phyloP scores from a whole-genome alignment of 2,888 invertebrate genomes.

The Harmothoe impar region DNA sequence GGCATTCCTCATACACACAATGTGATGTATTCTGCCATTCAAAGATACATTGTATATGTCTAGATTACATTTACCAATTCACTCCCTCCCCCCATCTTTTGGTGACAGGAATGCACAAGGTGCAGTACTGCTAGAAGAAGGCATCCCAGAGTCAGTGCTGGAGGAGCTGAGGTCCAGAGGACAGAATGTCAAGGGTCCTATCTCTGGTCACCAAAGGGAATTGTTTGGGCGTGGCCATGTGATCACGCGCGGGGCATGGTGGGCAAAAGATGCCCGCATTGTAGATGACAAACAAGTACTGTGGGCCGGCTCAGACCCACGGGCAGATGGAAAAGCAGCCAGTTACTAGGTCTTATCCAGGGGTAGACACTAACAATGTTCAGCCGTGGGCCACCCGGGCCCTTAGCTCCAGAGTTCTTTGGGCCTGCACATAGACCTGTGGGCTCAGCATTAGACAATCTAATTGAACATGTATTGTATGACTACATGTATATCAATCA shows the following conservation, averaged over 20 bases:
- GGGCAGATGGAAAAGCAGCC: constrained; percentile 78
- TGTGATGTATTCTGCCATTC: too few species aligned
- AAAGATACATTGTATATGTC: too few species aligned
- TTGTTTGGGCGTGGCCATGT: constrained; percentile 81
- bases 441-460: too few species aligned
- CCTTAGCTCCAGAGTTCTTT: too few species aligned
- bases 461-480: too few species aligned
- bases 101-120: constrained; percentile 56
- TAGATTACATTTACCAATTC: too few species aligned
- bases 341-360: constrained; percentile 72
- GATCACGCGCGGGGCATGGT: constrained; percentile 76
- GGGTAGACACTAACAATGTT: too few species aligned
- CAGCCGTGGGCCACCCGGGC: too few species aligned
- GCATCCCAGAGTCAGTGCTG: constrained; percentile 73
- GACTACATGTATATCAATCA: too few species aligned
- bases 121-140: constrained; percentile 75
- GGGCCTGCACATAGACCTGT: too few species aligned
- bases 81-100: too few species aligned
- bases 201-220: constrained; percentile 72
- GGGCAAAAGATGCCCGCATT: constrained; percentile 8
- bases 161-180: constrained; percentile 74
- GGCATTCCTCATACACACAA: too few species aligned
- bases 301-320: constrained; percentile 81
- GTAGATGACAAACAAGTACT: constrained; percentile 68
- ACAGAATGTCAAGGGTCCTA: constrained; percentile 73